phyloP scores from a whole-genome alignment of 2,113 vertebrate species.

The Gopherus evgoodei region DNA sequence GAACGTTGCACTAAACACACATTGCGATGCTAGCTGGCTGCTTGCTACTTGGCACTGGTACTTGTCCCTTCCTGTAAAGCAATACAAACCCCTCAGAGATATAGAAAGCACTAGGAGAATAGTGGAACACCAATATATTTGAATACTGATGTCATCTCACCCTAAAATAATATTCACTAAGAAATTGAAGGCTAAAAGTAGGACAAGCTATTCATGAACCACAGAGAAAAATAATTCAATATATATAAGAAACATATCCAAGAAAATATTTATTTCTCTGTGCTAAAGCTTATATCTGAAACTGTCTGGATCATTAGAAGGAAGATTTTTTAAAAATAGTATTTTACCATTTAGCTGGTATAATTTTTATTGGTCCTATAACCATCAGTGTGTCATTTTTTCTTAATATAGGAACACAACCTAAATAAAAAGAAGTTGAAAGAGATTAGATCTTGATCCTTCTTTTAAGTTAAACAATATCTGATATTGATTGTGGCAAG shows the following conservation, averaged over 20 bases:
- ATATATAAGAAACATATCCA: not conserved
- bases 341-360: not conserved
- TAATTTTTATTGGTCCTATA: not conserved
- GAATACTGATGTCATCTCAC: not conserved
- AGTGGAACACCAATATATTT: not conserved
- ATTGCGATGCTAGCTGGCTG: not conserved
- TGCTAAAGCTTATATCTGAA: not conserved
- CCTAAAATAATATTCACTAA: not conserved
- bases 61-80: not conserved
- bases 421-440: not conserved
- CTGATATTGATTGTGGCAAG: not conserved
- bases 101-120: not conserved
- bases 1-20: not conserved
- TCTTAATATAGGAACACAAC: not conserved
- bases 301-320: not conserved
- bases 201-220: not conserved
- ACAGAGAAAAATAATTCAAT: not conserved
- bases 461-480: slow-evolving; percentile 24
- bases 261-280: not conserved
- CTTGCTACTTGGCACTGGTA: not conserved
- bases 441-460: not conserved
- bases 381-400: not conserved
- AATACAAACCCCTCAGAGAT: not conserved
- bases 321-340: not conserved
- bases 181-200: not conserved